Conservation (phyloP, 1,140 invertebrate genomes). For the Mesaphorura yosii region DNA sequence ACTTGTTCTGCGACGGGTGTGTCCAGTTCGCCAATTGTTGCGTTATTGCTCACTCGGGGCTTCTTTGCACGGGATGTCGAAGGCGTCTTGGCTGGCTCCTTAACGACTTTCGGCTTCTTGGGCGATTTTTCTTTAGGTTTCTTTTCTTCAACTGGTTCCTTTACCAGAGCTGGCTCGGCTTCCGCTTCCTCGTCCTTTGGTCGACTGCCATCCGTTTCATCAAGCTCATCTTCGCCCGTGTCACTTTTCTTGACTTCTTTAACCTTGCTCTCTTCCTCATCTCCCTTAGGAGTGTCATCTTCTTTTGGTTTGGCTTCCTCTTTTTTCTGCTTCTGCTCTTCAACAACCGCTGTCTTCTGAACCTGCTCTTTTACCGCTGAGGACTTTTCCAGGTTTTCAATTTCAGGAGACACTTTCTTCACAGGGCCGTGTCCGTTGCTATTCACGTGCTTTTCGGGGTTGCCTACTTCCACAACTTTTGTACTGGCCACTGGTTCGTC, state of each 20-base stretch:
- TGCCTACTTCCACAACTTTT: too few species aligned
- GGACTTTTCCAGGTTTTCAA: too few species aligned
- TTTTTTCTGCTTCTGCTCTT: background rate
- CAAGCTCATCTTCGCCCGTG: too few species aligned
- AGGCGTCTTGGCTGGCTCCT: background rate
- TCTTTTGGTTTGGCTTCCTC: background rate
- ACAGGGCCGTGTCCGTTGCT: too few species aligned
- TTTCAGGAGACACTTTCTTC: too few species aligned
- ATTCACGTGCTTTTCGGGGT: too few species aligned
- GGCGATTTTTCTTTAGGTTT: background rate
- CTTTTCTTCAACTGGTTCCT: background rate
- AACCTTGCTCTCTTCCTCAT: conserved; percentile 3
- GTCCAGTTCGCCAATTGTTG: conserved; percentile 6
- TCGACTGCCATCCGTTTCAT: conserved; percentile 1
- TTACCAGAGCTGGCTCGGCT: background rate
- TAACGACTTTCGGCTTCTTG: background rate
- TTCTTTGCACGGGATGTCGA: too few species aligned
- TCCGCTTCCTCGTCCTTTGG: background rate
- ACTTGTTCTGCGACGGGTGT: conserved; percentile 15
- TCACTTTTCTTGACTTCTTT: too few species aligned
- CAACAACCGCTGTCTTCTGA: background rate
- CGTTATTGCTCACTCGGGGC: background rate
- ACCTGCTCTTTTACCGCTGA: too few species aligned
- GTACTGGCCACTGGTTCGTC: too few species aligned
- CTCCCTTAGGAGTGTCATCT: background rate